Conservation (phyloP, 2,113 vertebrate genomes). For the Oxyura jamaicensis region DNA sequence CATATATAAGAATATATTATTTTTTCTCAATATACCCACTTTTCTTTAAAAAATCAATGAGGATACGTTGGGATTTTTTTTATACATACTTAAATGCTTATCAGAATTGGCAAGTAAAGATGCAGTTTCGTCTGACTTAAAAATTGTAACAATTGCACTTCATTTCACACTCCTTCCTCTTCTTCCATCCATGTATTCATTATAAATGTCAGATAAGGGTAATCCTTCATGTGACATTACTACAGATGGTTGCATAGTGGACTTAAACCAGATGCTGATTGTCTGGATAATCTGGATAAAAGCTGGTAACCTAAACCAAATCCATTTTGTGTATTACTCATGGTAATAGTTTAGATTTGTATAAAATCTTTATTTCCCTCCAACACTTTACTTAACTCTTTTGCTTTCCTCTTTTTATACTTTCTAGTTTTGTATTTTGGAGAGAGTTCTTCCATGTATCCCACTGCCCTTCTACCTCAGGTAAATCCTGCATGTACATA, state of each 20-base stretch:
- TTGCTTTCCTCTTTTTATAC: neutral
- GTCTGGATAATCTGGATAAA: constrained; percentile 73
- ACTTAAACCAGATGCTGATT: constrained; percentile 61
- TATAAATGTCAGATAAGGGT: constrained; percentile 73
- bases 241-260: constrained; percentile 54
- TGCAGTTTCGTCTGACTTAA: neutral
- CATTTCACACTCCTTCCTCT: neutral
- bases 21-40: neutral
- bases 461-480: neutral
- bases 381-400: neutral
- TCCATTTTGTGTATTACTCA: constrained; percentile 63
- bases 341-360: constrained; percentile 9
- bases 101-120: neutral
- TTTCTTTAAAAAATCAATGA: neutral
- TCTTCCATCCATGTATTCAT: constrained; percentile 35
- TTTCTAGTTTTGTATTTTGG: neutral
- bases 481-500: neutral
- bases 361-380: neutral
- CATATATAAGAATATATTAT: neutral
- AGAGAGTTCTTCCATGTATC: neutral
- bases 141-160: neutral
- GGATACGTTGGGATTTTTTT: neutral
- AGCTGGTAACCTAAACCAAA: constrained; percentile 66
- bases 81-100: neutral
- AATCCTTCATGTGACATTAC: constrained; percentile 68